Evolutionary conservation across 2,113 vertebrate species (phyloP).

Genomic region (Aldabrachelys gigantea): DNA sequence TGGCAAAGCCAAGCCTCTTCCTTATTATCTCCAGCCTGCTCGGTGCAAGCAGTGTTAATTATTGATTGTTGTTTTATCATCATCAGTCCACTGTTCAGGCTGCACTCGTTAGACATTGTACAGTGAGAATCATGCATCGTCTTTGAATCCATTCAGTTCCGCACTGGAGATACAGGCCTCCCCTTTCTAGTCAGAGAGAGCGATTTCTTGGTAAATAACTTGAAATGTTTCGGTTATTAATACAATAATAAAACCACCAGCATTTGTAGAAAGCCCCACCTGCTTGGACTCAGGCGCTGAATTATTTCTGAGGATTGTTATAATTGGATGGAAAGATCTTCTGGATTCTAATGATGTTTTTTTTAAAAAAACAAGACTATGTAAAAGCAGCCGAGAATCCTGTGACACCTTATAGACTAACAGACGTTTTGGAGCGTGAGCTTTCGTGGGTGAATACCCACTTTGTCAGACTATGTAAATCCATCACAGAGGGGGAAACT

Average conservation of each 20-base stretch:
- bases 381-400: background rate
- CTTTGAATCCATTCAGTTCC: background rate
- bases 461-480: background rate
- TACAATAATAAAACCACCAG: background rate
- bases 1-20: background rate
- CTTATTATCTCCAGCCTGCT: too few relatives aligned
- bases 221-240: background rate
- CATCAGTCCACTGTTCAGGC: background rate
- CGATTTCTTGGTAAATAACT: background rate
- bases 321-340: background rate
- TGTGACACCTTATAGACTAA: too few relatives aligned
- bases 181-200: accelerated
- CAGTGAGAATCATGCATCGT: background rate
- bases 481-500: background rate
- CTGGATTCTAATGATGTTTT: background rate
- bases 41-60: background rate
- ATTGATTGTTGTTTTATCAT: background rate
- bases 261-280: background rate
- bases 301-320: background rate
- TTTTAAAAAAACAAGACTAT: background rate
- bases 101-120: background rate
- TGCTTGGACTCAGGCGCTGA: background rate
- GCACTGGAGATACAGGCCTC: accelerated
- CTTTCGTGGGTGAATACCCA: too few relatives aligned
- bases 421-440: too few relatives aligned